A percentile compares a stretch with the other conserved stretches of the same genome.
phyloP scores from a whole-genome alignment of 2,797 vertebrate species.

The Echeneis naucrates region DNA sequence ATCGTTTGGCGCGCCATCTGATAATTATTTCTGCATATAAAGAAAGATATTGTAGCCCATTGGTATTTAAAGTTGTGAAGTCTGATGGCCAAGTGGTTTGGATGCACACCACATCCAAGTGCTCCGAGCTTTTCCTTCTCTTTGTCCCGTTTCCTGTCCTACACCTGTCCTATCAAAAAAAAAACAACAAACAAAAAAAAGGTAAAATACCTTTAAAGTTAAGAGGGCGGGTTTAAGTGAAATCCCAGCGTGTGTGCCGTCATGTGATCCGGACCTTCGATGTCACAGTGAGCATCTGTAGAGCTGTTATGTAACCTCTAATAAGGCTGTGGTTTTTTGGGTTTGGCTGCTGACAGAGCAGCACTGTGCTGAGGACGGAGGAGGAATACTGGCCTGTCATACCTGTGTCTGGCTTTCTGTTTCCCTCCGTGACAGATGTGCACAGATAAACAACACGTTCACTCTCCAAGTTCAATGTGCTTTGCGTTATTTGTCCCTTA shows the following conservation, averaged over 20 bases:
- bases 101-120: too few species aligned
- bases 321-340: conserved; percentile 64
- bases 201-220: neutral
- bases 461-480: neutral
- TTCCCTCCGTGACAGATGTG: conserved; percentile 32
- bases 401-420: conserved; percentile 33
- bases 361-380: conserved; percentile 52
- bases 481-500: too few species aligned
- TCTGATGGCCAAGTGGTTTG: too few species aligned
- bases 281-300: conserved; percentile 70
- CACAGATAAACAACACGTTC: conserved; percentile 7
- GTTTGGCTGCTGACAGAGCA: conserved; percentile 61
- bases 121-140: too few species aligned
- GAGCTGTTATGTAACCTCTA: conserved; percentile 68
- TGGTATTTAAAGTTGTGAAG: neutral
- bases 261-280: conserved; percentile 22
- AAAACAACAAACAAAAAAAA: too few species aligned
- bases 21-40: conserved; percentile 20
- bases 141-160: too few species aligned
- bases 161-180: too few species aligned
- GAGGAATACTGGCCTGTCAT: conserved; percentile 40
- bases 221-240: conserved; percentile 17
- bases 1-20: conserved; percentile 1
- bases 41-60: conserved; percentile 6
- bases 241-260: conserved; percentile 46